phyloP scores from a whole-genome alignment of 2,113 vertebrate genomes.

The Cebidichthys violaceus region DNA sequence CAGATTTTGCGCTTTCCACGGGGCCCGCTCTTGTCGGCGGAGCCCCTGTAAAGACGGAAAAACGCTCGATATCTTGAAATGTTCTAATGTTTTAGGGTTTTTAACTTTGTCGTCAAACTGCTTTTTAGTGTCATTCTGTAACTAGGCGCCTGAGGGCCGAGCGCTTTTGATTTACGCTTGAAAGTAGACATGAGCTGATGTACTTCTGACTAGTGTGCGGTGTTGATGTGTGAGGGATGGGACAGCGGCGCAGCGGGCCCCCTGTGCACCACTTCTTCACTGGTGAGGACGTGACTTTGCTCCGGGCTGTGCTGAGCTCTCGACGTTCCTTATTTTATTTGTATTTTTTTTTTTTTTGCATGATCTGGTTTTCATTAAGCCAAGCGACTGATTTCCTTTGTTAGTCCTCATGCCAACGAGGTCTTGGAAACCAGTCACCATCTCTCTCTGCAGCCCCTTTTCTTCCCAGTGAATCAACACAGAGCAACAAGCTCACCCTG shows the following conservation, averaged over 20 bases:
- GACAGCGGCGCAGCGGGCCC: constrained; percentile 54
- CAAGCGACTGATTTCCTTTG: constrained; percentile 55
- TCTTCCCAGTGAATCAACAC: constrained; percentile 42
- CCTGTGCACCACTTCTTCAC: constrained; percentile 23
- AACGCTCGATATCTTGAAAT: constrained; percentile 75
- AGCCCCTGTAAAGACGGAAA: constrained; percentile 71
- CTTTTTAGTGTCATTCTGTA: constrained; percentile 78
- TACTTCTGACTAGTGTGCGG: constrained; percentile 70
- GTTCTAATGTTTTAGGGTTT: constrained; percentile 74
- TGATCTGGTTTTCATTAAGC: constrained; percentile 63
- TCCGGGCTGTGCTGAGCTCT: constrained; percentile 7
- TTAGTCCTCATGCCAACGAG: constrained; percentile 34
- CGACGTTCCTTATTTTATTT: neutral
- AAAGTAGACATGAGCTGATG: constrained; percentile 77
- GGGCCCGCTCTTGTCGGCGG: constrained; percentile 61
- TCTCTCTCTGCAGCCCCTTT: constrained; percentile 29
- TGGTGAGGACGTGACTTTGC: constrained; percentile 27
- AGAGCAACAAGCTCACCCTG: constrained; percentile 23
- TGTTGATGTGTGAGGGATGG: constrained; percentile 72
- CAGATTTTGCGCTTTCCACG: constrained; percentile 78
- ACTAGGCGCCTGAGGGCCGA: constrained; percentile 75
- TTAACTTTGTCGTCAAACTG: constrained; percentile 77
- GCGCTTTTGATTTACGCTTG: constrained; percentile 81
- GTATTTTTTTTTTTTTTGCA: constrained; percentile 2
- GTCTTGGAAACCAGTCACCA: constrained; percentile 45